Evolutionary conservation across 2,888 invertebrate genomes (phyloP).

Genomic region (Exocentrus adspersus): DNA sequence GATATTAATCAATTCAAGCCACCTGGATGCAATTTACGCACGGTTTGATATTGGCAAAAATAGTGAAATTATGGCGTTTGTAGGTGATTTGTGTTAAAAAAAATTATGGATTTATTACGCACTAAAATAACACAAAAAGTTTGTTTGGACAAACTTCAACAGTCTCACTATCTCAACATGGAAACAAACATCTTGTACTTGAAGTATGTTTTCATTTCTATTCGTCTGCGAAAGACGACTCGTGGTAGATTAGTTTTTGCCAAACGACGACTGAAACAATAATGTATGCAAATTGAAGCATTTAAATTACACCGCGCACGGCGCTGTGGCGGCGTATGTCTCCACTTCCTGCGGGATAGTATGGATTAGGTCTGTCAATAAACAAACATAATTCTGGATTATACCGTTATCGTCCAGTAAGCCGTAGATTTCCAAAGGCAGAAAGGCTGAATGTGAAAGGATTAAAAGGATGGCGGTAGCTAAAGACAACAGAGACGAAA

Average conservation of each 20-base stretch:
- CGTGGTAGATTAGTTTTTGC: conserved; percentile 23
- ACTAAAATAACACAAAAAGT: too few species aligned
- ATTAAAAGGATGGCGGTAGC: conserved; percentile 46
- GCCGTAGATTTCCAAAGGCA: conserved; percentile 34
- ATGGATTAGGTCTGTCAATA: conserved; percentile 25
- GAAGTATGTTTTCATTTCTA: conserved; percentile 6
- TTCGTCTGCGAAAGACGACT: conserved; percentile 3
- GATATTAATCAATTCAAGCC: conserved; percentile 1
- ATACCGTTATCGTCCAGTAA: conserved; percentile 30
- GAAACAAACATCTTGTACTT: not conserved
- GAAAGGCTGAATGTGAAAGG: conserved; percentile 44
- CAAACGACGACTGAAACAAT: conserved; percentile 26
- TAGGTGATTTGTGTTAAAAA: too few species aligned
- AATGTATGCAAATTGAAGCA: conserved; percentile 29
- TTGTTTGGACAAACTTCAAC: too few species aligned
- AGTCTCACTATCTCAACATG: too few species aligned
- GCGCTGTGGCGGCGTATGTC: conserved; percentile 21
- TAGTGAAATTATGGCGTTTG: too few species aligned
- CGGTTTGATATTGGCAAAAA: conserved; percentile 8
- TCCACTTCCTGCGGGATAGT: conserved; percentile 15
- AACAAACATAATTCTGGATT: conserved; percentile 25
- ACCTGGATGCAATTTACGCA: conserved; percentile 14
- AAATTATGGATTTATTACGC: too few species aligned
- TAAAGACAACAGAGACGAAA: too few species aligned
- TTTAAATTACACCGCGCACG: conserved; percentile 27